These are phyloP conservation scores for Rhinogobio ventralis DNA, from an alignment of 2,797 vertebrate species.

Conservation along the genomic window DNA sequence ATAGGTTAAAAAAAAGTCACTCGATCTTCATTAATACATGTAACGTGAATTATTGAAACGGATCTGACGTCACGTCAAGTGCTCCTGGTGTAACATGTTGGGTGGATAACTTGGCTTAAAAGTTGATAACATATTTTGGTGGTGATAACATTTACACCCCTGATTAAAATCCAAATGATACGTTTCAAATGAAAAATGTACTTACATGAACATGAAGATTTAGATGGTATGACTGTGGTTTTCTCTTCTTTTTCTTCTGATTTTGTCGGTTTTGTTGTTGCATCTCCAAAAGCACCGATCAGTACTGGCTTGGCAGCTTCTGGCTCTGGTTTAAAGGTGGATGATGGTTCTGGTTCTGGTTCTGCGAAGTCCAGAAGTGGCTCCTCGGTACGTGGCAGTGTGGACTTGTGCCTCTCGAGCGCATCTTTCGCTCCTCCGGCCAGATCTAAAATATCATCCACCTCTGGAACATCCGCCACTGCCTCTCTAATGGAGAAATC, in stretches of 20 bases:
- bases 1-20: not conserved
- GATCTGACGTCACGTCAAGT: slow-evolving; percentile 36
- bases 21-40: not conserved
- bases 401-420: slow-evolving; percentile 59
- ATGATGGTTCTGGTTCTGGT: slow-evolving; percentile 35
- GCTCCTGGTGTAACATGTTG: not conserved
- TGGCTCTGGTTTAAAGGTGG: slow-evolving; percentile 18
- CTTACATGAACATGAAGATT: slow-evolving; percentile 14
- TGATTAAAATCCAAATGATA: not conserved
- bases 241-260: slow-evolving; percentile 42
- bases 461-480: not conserved
- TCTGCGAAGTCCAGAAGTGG: slow-evolving; percentile 22
- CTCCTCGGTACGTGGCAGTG: slow-evolving; percentile 52
- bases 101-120: slow-evolving; percentile 17
- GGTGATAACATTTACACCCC: not conserved
- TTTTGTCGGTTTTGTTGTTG: slow-evolving; percentile 34
- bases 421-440: slow-evolving; percentile 64
- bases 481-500: slow-evolving; percentile 30
- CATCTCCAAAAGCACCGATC: slow-evolving; percentile 5
- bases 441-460: slow-evolving; percentile 64
- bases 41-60: slow-evolving; percentile 28
- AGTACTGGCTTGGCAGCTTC: slow-evolving; percentile 20
- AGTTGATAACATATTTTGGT: not conserved
- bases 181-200: not conserved
- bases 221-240: not conserved